These are phyloP conservation scores for Magallana nippona DNA, from an alignment of 2,888 invertebrate species.

Conservation along the genomic window DNA sequence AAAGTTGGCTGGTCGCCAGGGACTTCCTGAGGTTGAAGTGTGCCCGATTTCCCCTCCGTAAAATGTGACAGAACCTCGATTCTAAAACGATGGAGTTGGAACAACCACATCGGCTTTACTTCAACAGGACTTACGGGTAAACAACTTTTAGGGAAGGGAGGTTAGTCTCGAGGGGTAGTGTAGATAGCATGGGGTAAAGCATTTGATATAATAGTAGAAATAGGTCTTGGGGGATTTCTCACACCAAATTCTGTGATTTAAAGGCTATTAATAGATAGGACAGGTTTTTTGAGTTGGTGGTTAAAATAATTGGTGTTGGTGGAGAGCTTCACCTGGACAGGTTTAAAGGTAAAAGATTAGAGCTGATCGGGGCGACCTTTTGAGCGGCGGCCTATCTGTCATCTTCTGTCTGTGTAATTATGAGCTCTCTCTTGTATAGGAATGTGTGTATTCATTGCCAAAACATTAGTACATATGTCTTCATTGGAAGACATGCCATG, in stretches of 20 bases:
- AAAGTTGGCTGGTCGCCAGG: slow-evolving; percentile 14
- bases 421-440: not conserved
- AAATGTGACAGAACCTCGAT: slow-evolving; percentile 12
- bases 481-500: slow-evolving; percentile 13
- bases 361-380: not conserved
- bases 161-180: not conserved
- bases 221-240: not conserved
- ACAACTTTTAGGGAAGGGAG: not conserved
- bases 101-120: not conserved
- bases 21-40: slow-evolving; percentile 31
- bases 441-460: slow-evolving; percentile 18
- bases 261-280: slow-evolving; percentile 20
- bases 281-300: slow-evolving; percentile 11
- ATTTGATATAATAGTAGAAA: not conserved
- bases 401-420: slow-evolving; percentile 12
- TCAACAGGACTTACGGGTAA: slow-evolving; percentile 26
- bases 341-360: slow-evolving; percentile 33
- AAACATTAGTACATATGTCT: slow-evolving; percentile 20
- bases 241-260: not conserved
- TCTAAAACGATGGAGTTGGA: slow-evolving; percentile 1
- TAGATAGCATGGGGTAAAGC: too few relatives aligned
- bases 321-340: not conserved
- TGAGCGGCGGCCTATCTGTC: not conserved
- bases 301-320: slow-evolving; percentile 7
- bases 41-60: not conserved